Base-by-base conservation (phyloP, 2,888 invertebrate species). In the Cordilura impudica region DNA sequence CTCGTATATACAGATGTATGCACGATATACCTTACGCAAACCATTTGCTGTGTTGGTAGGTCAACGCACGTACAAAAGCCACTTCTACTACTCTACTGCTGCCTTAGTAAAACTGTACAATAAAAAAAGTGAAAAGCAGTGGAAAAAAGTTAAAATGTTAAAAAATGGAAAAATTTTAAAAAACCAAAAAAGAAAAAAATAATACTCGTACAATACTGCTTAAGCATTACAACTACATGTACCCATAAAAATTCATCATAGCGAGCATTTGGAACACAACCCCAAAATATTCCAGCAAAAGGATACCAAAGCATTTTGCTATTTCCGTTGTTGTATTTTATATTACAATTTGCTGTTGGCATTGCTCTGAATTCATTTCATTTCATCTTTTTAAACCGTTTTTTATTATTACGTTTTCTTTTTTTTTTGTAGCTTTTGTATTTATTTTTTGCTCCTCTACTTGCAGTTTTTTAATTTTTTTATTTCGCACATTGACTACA, bases 11-110 rank as follows among this genome's bases (percentile, higher is more conserved):
- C 26, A 26, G 18, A 4, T 53, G n/a, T 61, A 19, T 63, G 51
- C 47, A 39, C n/a, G n/a, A n/a, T n/a, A n/a, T 23, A 31, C 16
- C 56, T 26, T 51, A 67, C 78, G 71, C 81, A 83, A 83, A 77
- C 70, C 73, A 63, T 81, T 80, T 85, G 87, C 84, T 87, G 86
- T 90, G 87, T 90, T 89, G 89, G 85, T 90, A 89, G 89, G 89
- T 89, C 89, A 89, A 89, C 88, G 89, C 86, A 89, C 89, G 89
- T 85, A 87, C 85, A 86, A 88, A 87, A 88, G 89, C 85, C 86
- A 87, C 88, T 89, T 86, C 85, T 39, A 39, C 12, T 39, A n/a
- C 35, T 39, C 26, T 26, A n/a, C n/a, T 85, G 77, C 83, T 78
- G 51, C 58, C 69, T 72, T 72, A 16, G 51, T 12, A 61, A 56